These are phyloP conservation scores for Tragelaphus imberbis DNA, from an alignment of 2,113 vertebrate species.

Conservation along the genomic window DNA sequence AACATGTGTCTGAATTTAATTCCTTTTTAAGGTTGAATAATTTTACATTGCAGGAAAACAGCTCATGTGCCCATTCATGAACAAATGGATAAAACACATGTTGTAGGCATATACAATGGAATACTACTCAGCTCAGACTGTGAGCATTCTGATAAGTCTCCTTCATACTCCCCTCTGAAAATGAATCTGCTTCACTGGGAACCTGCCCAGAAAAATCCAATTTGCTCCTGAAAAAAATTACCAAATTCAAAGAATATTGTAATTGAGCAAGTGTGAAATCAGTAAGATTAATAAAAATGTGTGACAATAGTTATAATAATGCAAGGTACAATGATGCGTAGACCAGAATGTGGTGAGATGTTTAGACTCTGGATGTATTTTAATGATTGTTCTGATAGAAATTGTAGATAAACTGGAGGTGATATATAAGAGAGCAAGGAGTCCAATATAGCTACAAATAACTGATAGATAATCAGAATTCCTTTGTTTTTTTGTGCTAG, in stretches of 20 bases:
- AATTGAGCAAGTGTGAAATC: not conserved
- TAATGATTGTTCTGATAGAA: not conserved
- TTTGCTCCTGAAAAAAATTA: no score
- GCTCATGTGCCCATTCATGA: not conserved
- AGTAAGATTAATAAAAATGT: not conserved
- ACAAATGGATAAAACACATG: not conserved
- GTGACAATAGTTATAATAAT: not conserved
- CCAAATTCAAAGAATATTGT: not conserved
- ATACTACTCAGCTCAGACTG: not conserved
- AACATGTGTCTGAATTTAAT: not conserved
- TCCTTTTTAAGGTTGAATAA: not conserved
- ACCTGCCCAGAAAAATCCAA: not conserved
- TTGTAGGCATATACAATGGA: not conserved
- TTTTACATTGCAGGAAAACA: not conserved
- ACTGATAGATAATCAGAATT: not conserved
- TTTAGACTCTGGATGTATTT: not conserved
- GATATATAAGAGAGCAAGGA: not conserved
- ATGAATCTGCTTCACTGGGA: not conserved
- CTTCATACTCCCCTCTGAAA: not conserved
- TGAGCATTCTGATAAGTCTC: not conserved
- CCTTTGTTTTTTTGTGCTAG: not conserved
- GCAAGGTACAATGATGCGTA: not conserved
- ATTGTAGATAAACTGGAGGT: not conserved
- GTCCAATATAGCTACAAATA: not conserved
- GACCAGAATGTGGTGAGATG: not conserved